Base-by-base conservation (phyloP, 2,113 vertebrate genomes). In the Oceanites oceanicus region DNA sequence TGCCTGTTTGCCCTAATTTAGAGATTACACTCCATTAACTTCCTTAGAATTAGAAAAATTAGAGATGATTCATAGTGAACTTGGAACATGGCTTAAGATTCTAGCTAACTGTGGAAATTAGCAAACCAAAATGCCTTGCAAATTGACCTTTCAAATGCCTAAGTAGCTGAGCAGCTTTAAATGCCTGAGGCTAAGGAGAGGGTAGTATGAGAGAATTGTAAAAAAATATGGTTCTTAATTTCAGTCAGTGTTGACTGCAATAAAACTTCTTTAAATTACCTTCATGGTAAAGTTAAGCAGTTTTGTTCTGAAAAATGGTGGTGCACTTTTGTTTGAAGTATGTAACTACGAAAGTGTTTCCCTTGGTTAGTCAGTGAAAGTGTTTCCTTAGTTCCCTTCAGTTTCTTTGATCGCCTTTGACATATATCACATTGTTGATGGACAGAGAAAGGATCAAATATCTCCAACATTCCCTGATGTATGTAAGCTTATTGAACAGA, bases 401-500 rank as follows among this genome's bases (percentile, higher is more conserved):
- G 40, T 86, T 95, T 77, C 76, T 88, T 89, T 80, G 32, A 19
- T 73, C 14, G 9, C 52, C 83, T 95, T 88, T 92, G 47, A 89
- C 63, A 45, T 83, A 85, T 68, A 56, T 71, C 73, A 73, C 32
- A 14, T 81, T 79, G 86, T 81, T 61, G 61, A 96, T 70, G 62
- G 70, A 61, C 56, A 92, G 58, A 95, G 74, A 91, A 95, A 96
- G 89, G 90, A 96, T 85, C 84, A 82, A 94, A 73, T 89, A 52
- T 61, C 62, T 65, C 76, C 70, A 65, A 86, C 93, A 91, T 95
- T 95, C 91, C 93, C 71, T 94, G n/a, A 53, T 94, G 85, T 96
- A 59, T 96, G 91, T 96, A 96, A 96, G 72, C 86, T 84, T 92
- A 81, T 92, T 79, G 86, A 95, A 67, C 75, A 92, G 86, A 88